Evolutionary conservation across 2,797 vertebrate genomes (phyloP).

Genomic region (Poecilia gillii): DNA sequence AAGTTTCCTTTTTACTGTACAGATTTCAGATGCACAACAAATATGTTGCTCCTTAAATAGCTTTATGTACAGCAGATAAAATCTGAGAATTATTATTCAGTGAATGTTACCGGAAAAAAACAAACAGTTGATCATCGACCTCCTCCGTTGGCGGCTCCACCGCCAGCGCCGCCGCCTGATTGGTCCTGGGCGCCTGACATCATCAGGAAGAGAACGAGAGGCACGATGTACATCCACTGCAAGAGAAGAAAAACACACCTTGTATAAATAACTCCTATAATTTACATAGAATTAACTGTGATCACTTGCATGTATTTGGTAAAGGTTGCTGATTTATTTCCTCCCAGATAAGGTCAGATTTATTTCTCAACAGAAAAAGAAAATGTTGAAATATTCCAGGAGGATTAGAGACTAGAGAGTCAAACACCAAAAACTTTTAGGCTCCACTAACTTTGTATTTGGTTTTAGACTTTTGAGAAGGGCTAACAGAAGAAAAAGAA

Average conservation of each 20-base stretch:
- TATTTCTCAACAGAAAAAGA: slow-evolving; percentile 37
- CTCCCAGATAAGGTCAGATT: slow-evolving; percentile 44
- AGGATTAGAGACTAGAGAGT: slow-evolving; percentile 9
- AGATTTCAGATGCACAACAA: slow-evolving; percentile 19
- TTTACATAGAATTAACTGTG: slow-evolving; percentile 5
- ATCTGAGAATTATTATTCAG: slow-evolving; percentile 21
- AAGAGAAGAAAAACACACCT: background rate
- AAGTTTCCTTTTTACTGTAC: slow-evolving; percentile 38
- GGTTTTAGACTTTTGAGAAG: slow-evolving; percentile 31
- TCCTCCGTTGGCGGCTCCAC: slow-evolving; percentile 80
- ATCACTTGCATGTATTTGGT: slow-evolving; percentile 21
- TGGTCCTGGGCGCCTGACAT: slow-evolving; percentile 95
- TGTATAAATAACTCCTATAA: background rate
- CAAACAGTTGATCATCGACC: slow-evolving; percentile 73
- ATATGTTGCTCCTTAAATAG: slow-evolving; percentile 47
- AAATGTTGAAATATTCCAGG: slow-evolving; percentile 12
- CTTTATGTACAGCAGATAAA: slow-evolving; percentile 72
- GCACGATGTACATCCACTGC: slow-evolving; percentile 97
- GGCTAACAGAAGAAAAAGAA: slow-evolving; percentile 6
- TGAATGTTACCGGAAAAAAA: slow-evolving; percentile 18
- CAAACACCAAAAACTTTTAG: slow-evolving; percentile 58
- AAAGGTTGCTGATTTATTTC: slow-evolving; percentile 44
- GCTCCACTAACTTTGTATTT: slow-evolving; percentile 34
- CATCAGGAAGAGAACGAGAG: slow-evolving; percentile 94
- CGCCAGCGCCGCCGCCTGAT: slow-evolving; percentile 85